These are phyloP conservation scores for Acanthaster planci DNA, from an alignment of 35 echinoderm and acorn worm species.

Conservation along the genomic window DNA sequence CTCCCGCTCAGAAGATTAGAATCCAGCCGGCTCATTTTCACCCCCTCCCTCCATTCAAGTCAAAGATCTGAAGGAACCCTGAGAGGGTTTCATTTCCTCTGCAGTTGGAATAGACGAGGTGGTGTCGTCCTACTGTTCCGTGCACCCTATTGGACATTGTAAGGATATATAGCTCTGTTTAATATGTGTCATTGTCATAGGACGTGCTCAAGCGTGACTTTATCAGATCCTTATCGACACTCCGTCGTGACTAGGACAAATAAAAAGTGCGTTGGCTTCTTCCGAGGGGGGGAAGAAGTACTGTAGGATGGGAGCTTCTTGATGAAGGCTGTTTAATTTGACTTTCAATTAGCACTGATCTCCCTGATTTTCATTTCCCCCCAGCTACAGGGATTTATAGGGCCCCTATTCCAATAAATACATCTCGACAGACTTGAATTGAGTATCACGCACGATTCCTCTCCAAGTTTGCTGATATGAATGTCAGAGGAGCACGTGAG, in stretches of 20 bases:
- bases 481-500: too few species aligned
- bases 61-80: not conserved
- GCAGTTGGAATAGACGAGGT: not conserved
- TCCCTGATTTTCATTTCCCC: not conserved
- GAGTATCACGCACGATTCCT: not conserved
- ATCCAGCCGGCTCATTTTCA: not conserved
- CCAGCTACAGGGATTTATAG: not conserved
- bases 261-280: conserved; percentile 8
- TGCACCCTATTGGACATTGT: not conserved
- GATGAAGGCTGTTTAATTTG: conserved; percentile 4
- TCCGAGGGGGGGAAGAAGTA: not conserved
- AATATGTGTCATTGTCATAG: not conserved
- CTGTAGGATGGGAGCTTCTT: not conserved
- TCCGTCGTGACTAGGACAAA: not conserved
- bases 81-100: conserved; percentile 11
- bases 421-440: not conserved
- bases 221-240: conserved; percentile 4
- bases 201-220: not conserved
- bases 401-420: not conserved
- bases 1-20: not conserved
- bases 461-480: too few species aligned
- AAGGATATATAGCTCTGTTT: too few species aligned
- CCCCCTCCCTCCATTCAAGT: not conserved
- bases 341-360: conserved; percentile 23
- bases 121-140: not conserved